A percentile compares a stretch with the other conserved stretches of the same genome.
These are phyloP conservation scores for Gambusia holbrooki DNA, from an alignment of 2,113 vertebrate species.

Conservation along the genomic window DNA sequence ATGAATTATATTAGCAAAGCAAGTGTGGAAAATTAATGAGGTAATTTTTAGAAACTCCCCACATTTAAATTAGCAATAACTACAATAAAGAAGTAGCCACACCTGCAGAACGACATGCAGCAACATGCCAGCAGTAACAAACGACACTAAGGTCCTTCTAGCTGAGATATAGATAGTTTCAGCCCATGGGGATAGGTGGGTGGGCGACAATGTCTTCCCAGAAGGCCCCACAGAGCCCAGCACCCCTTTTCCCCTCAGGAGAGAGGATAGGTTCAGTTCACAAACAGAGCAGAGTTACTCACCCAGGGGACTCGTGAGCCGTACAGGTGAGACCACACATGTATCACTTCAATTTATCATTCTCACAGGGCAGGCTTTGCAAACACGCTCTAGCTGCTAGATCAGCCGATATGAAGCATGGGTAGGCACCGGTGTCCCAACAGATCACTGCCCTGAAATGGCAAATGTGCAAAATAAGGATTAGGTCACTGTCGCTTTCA, in stretches of 20 bases:
- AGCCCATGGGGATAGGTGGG: constrained; percentile 66
- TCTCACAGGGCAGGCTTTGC: constrained; percentile 70
- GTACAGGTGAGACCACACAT: constrained; percentile 73
- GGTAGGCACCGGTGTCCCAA: constrained; percentile 18
- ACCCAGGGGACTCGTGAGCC: constrained; percentile 68
- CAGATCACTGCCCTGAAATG: constrained; percentile 42
- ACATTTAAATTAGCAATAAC: constrained; percentile 28
- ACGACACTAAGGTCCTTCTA: constrained; percentile 58
- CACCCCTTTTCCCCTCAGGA: constrained; percentile 53
- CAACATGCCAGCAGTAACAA: constrained; percentile 62
- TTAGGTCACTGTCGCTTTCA: constrained; percentile 42
- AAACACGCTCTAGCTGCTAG: constrained; percentile 50
- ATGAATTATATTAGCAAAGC: not conserved
- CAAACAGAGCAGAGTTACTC: constrained; percentile 50
- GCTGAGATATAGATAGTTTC: constrained; percentile 46
- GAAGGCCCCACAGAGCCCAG: constrained; percentile 57
- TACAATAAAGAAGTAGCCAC: constrained; percentile 30
- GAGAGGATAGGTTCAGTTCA: constrained; percentile 49
- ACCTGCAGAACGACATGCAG: constrained; percentile 41
- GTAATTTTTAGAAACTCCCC: constrained; percentile 1
- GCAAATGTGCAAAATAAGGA: constrained; percentile 47
- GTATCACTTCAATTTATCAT: constrained; percentile 79
- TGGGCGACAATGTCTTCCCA: constrained; percentile 75
- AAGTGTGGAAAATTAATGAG: constrained; percentile 10
- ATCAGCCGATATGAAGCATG: constrained; percentile 64